These are phyloP conservation scores for Zalophus californianus DNA, from an alignment of 2,797 vertebrate species.

Conservation along the genomic window DNA sequence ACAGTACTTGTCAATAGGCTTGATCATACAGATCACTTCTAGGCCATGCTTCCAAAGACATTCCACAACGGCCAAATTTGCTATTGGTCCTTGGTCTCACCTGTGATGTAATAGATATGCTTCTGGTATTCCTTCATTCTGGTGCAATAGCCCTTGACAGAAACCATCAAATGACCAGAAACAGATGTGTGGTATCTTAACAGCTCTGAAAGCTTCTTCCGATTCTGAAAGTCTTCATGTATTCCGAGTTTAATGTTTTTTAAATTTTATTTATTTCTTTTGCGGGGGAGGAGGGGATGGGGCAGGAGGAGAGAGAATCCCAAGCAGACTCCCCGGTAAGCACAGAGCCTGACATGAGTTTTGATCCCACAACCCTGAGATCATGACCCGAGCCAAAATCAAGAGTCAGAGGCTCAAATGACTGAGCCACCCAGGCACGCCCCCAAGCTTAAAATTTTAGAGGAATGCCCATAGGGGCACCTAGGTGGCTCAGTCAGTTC, in stretches of 20 bases:
- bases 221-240: conserved; percentile 95
- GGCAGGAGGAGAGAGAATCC: background rate
- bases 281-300: background rate
- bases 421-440: background rate
- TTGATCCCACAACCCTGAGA: background rate
- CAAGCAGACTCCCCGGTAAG: background rate
- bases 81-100: conserved; percentile 98
- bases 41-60: conserved; percentile 95
- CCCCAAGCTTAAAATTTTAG: background rate
- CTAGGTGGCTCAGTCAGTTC: background rate
- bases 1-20: conserved; percentile 98
- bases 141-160: conserved; percentile 95
- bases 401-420: background rate
- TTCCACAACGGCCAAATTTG: conserved; percentile 98
- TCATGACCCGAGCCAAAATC: background rate
- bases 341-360: background rate
- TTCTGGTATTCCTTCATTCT: conserved; percentile 98
- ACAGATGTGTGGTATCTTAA: conserved; percentile 94
- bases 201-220: conserved; percentile 94
- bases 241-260: conserved; percentile 87
- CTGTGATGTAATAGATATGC: conserved; percentile 95
- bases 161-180: conserved; percentile 95
- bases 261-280: background rate
- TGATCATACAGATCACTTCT: conserved; percentile 98
- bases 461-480: background rate